Percentiles rank a stretch among this genome's conserved stretches.
These are phyloP conservation scores for Brotula barbata DNA, from an alignment of 2,797 vertebrate genomes.

Conservation along the genomic window DNA sequence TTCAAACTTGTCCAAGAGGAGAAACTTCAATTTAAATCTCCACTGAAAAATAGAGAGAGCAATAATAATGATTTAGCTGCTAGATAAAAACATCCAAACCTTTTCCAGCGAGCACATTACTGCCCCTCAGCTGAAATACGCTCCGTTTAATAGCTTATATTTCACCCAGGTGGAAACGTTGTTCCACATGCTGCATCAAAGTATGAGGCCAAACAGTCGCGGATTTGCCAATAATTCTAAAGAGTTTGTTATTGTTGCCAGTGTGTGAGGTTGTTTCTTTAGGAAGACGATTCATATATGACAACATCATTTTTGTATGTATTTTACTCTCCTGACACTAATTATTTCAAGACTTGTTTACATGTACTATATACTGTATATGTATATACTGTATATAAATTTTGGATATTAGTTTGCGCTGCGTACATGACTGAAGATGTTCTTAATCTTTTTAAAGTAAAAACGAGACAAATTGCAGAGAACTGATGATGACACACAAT, in stretches of 20 bases:
- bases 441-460: too few species aligned
- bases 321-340: too few species aligned
- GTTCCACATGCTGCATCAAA: slow-evolving; percentile 31
- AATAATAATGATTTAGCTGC: slow-evolving; percentile 63
- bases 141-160: slow-evolving; percentile 51
- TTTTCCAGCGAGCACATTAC: slow-evolving; percentile 40
- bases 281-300: slow-evolving; percentile 42
- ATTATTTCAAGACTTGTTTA: too few species aligned
- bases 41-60: slow-evolving; percentile 39
- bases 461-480: too few species aligned
- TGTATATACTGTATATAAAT: too few species aligned
- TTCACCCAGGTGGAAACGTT: slow-evolving; percentile 58
- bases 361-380: too few species aligned
- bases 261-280: slow-evolving; percentile 33
- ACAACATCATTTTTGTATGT: neutral
- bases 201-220: slow-evolving; percentile 32
- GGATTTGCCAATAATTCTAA: slow-evolving; percentile 35
- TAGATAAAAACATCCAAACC: slow-evolving; percentile 41
- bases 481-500: too few species aligned
- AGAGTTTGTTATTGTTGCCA: slow-evolving; percentile 58
- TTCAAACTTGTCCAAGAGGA: slow-evolving; percentile 19
- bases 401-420: too few species aligned
- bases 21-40: slow-evolving; percentile 31
- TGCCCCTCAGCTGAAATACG: slow-evolving; percentile 27
- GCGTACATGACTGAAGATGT: too few species aligned